Evolutionary conservation across 2,888 invertebrate genomes (phyloP).

Genomic region (Tetropium fuscum): DNA sequence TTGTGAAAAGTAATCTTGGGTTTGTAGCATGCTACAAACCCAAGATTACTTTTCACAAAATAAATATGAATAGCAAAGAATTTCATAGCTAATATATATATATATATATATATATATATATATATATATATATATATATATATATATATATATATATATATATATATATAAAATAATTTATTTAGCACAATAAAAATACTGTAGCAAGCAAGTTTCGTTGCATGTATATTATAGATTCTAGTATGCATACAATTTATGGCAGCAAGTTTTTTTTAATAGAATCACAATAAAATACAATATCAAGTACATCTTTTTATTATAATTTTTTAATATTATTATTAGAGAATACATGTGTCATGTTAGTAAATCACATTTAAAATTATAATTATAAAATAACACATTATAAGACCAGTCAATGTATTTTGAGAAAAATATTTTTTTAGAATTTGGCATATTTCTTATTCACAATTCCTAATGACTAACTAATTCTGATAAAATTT

Average conservation of each 20-base stretch:
- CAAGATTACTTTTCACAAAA: no score
- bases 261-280: conserved; percentile 19
- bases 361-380: neutral
- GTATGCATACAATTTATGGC: conserved; percentile 23
- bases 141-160: no score
- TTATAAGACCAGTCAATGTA: conserved; percentile 5
- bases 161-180: conserved; percentile 27
- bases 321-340: conserved; percentile 1
- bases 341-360: conserved; percentile 7
- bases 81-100: no score
- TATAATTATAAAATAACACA: neutral
- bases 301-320: neutral
- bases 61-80: no score
- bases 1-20: no score
- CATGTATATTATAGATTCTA: conserved; percentile 22
- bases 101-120: no score
- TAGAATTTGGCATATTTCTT: conserved; percentile 2
- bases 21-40: no score
- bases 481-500: neutral
- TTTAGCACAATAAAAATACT: conserved; percentile 26
- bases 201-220: conserved; percentile 28
- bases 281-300: conserved; percentile 22
- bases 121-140: conserved; percentile 24
- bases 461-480: conserved; percentile 6
- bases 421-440: conserved; percentile 3